Evolutionary conservation across 2,113 vertebrate species (phyloP), one percentile per base, ranked within the genome.

Genomic region (Cisticola juncidis): DNA sequence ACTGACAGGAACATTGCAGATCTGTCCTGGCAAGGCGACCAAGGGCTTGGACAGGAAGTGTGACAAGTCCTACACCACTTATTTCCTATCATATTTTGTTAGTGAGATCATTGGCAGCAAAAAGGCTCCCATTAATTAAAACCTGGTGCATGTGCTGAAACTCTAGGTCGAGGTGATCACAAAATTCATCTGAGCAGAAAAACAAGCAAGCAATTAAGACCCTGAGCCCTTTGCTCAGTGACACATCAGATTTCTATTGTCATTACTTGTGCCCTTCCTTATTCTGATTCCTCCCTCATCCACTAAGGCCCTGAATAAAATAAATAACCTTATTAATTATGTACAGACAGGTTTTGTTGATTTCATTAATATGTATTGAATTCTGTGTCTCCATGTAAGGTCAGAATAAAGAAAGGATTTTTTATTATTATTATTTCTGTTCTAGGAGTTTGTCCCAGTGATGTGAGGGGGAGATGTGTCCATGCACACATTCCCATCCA

Each of bases 311-410:
- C 47, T n/a, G 53, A 85, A 76, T 72, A 82, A 91, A 93, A 87
- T 8, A 84, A 84, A 89, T 76, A 68, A 87, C 44, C 44, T 68
- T 69, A 79, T 94, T 89, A 89, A 91, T 86, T 88, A 90, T 61
- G 66, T 48, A 82, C 81, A 68, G 77, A 61, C n/a, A 48, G 45
- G 38, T 91, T 79, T 79, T 74, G 68, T 80, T 88, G 54, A 87
- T 83, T 82, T 82, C 82, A 90, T 92, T 80, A 90, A 40, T 81
- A 79, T 42, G 62, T 45, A 71, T 61, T 72, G 66, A 84, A 73
- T 58, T 77, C 64, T 36, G 47, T 36, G 44, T 60, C 74, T 80
- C 81, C 71, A 58, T 14, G 2, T 23, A n/a, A 85, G 73, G 68
- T 61, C 54, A 73, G 84, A 94, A 48, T 26, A 40, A 50, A 60